These are phyloP conservation scores for Subacronicta megacephala DNA, from an alignment of 2,888 invertebrate species.

Conservation along the genomic window DNA sequence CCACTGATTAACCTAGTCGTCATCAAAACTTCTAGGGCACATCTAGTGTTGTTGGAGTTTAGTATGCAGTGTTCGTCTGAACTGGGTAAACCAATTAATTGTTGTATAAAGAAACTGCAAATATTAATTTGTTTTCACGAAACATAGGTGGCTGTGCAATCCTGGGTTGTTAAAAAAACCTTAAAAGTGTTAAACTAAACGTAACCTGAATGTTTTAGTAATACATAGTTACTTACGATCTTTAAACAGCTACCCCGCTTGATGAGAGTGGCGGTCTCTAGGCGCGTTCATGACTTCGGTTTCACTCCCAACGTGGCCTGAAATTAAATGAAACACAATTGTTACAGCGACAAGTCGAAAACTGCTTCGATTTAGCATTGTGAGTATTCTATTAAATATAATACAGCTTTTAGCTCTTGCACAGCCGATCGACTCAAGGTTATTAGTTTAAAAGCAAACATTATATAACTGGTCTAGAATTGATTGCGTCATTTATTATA, in stretches of 20 bases:
- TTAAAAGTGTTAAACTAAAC: too few species aligned
- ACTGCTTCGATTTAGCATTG: conserved; percentile 2
- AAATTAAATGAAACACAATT: conserved; percentile 55
- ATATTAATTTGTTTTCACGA: too few species aligned
- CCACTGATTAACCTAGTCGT: too few species aligned
- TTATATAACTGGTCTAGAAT: conserved; percentile 27
- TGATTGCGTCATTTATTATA: conserved; percentile 27
- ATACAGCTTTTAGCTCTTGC: conserved; percentile 14
- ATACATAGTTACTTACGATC: conserved; percentile 68
- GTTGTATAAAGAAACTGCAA: too few species aligned
- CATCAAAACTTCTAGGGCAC: too few species aligned
- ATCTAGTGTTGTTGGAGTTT: too few species aligned
- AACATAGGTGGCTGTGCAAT: too few species aligned
- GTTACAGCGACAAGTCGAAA: background rate
- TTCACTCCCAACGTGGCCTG: conserved; percentile 70
- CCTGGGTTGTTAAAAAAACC: too few species aligned
- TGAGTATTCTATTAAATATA: background rate
- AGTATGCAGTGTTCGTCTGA: too few species aligned
- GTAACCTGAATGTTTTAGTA: background rate
- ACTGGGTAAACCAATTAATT: too few species aligned
- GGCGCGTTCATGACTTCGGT: conserved; percentile 78
- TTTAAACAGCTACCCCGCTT: conserved; percentile 81
- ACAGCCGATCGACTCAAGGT: conserved; percentile 31
- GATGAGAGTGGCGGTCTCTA: conserved; percentile 79
- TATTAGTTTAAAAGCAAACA: conserved; percentile 29